Percentiles rank a stretch among this genome's conserved stretches.
These are phyloP conservation scores for Papio anubis DNA, from an alignment of 2,113 vertebrate species.

Conservation along the genomic window DNA sequence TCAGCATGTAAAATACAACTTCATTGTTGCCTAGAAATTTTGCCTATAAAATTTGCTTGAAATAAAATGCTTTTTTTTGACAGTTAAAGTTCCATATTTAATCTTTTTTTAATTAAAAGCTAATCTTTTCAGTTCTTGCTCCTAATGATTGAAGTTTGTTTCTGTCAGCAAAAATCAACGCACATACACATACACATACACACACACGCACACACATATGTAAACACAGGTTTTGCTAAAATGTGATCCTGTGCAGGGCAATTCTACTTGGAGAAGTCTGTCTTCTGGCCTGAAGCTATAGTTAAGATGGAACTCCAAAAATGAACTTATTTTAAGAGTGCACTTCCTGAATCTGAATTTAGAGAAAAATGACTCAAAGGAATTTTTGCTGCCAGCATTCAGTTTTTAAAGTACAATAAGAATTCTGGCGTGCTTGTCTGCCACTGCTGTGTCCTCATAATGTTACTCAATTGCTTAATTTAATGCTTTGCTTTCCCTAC, in stretches of 20 bases:
- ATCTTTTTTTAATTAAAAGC: not conserved
- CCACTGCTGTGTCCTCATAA: not conserved
- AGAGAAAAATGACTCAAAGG: conserved; percentile 46
- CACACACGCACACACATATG: not conserved
- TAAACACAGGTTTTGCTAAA: not conserved
- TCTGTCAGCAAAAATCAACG: not conserved
- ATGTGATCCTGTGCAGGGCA: not conserved
- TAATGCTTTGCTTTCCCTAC: not conserved
- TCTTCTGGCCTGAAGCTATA: not conserved
- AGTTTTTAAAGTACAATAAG: not conserved
- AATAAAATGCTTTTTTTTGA: not conserved
- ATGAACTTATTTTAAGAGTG: conserved; percentile 53
- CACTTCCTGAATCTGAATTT: conserved; percentile 54
- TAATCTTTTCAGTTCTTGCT: not conserved
- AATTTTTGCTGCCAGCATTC: conserved; percentile 9
- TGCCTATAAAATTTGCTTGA: not conserved
- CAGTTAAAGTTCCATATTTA: not conserved
- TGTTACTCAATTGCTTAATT: not conserved
- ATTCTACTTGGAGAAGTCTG: not conserved
- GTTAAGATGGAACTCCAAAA: conserved; percentile 44
- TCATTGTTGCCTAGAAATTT: conserved; percentile 17
- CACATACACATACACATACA: not conserved
- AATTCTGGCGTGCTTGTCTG: not conserved
- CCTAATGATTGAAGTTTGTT: not conserved
- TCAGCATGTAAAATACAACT: conserved; percentile 13